Percentiles rank a stretch among this genome's conserved stretches.
These are phyloP conservation scores for Spodoptera litura DNA, from an alignment of 1,140 invertebrate genomes.

Conservation along the genomic window DNA sequence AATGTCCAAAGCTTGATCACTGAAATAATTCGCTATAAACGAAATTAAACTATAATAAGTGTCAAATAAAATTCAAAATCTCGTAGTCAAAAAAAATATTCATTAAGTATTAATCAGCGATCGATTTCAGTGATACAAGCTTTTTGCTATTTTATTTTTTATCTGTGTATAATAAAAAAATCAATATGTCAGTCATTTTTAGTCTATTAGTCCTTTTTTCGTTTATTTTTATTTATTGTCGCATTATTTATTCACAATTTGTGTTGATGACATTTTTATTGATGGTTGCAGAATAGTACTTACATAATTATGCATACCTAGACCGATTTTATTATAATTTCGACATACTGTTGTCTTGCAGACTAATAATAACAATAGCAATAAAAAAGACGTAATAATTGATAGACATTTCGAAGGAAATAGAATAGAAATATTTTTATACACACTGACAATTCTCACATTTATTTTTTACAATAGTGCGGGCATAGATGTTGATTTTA, in stretches of 20 bases:
- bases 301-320: background rate
- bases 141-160: background rate
- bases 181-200: constrained; percentile 40
- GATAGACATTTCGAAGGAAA: constrained; percentile 8
- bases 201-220: constrained; percentile 30
- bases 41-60: constrained; percentile 36
- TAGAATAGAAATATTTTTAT: constrained; percentile 37
- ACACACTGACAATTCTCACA: background rate
- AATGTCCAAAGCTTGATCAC: constrained; percentile 20
- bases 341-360: constrained; percentile 37
- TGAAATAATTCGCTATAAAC: constrained; percentile 11
- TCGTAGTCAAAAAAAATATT: constrained; percentile 37
- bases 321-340: constrained; percentile 16
- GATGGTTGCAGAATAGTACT: constrained; percentile 47
- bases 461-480: background rate
- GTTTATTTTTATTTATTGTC: constrained; percentile 35
- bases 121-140: constrained; percentile 40
- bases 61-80: constrained; percentile 29
- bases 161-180: constrained; percentile 34
- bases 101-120: constrained; percentile 7
- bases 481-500: too few relatives aligned
- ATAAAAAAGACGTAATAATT: constrained; percentile 8
- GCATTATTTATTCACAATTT: constrained; percentile 39
- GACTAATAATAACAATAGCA: constrained; percentile 5
- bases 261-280: constrained; percentile 35